Evolutionary conservation across 2,113 vertebrate genomes (phyloP).

Genomic region (Chascanopsetta lugubris): DNA sequence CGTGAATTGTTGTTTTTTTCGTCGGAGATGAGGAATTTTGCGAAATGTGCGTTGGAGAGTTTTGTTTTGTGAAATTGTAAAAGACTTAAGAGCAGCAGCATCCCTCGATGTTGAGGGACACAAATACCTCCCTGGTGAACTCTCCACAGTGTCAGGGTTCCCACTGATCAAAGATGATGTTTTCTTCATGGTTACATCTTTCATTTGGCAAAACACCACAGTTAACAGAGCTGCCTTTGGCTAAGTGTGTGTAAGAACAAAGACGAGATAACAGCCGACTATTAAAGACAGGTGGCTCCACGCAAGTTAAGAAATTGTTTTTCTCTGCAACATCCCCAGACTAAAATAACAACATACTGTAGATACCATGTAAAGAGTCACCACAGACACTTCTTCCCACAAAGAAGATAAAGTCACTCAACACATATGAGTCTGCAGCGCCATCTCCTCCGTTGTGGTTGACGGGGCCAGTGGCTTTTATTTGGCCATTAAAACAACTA

Average conservation of each 20-base stretch:
- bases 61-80: too few species aligned
- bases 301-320: neutral
- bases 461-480: constrained; percentile 1
- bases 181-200: neutral
- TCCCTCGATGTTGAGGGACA: neutral
- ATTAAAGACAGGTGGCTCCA: neutral
- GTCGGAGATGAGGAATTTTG: too few species aligned
- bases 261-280: neutral
- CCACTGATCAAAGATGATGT: neutral
- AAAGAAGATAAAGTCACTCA: neutral
- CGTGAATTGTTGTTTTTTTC: too few species aligned
- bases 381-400: neutral
- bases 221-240: neutral
- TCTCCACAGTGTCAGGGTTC: neutral
- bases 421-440: neutral
- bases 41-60: too few species aligned
- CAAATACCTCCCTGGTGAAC: neutral
- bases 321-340: neutral
- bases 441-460: neutral
- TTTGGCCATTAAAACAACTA: neutral
- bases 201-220: neutral
- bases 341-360: neutral
- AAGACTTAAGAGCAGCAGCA: too few species aligned
- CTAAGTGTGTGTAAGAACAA: neutral
- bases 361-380: neutral